Conservation (phyloP, 2,888 invertebrate genomes). For the Papilio protenor region DNA sequence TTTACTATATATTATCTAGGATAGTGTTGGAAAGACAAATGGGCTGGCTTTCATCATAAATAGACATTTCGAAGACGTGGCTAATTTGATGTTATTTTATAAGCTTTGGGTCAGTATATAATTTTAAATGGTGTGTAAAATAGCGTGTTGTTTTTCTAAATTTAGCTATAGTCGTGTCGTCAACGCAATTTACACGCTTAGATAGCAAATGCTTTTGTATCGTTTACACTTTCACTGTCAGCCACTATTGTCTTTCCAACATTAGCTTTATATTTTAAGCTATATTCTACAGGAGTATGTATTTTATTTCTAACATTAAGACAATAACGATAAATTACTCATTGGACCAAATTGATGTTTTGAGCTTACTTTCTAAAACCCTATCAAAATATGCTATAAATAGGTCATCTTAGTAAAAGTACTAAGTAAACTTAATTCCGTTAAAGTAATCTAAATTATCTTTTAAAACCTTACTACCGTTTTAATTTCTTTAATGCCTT, state of each 20-base stretch:
- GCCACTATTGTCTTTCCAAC: slow-evolving; percentile 79
- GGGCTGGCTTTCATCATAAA: slow-evolving; percentile 50
- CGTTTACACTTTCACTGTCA: slow-evolving; percentile 68
- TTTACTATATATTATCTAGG: slow-evolving; percentile 49
- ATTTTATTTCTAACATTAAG: background rate
- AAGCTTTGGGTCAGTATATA: slow-evolving; percentile 75
- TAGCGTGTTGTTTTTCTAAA: slow-evolving; percentile 65
- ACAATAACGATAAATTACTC: background rate
- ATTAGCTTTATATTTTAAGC: slow-evolving; percentile 53
- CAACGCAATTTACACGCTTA: slow-evolving; percentile 65
- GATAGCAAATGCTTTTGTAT: slow-evolving; percentile 56
- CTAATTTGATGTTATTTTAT: slow-evolving; percentile 48
- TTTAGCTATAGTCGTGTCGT: slow-evolving; percentile 58
- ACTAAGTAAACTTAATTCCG: too few species aligned
- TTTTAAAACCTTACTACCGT: too few species aligned
- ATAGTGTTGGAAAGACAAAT: slow-evolving; percentile 81
- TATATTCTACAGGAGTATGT: background rate
- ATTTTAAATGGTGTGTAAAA: slow-evolving; percentile 61
- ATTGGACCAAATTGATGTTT: background rate
- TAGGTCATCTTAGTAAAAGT: too few species aligned
- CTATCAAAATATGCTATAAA: background rate
- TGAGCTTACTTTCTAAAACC: background rate
- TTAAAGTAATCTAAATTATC: too few species aligned
- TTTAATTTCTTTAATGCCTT: background rate
- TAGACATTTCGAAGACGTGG: background rate